These are phyloP conservation scores for Poecile montanus DNA, from an alignment of 2,797 vertebrate species.

Conservation along the genomic window DNA sequence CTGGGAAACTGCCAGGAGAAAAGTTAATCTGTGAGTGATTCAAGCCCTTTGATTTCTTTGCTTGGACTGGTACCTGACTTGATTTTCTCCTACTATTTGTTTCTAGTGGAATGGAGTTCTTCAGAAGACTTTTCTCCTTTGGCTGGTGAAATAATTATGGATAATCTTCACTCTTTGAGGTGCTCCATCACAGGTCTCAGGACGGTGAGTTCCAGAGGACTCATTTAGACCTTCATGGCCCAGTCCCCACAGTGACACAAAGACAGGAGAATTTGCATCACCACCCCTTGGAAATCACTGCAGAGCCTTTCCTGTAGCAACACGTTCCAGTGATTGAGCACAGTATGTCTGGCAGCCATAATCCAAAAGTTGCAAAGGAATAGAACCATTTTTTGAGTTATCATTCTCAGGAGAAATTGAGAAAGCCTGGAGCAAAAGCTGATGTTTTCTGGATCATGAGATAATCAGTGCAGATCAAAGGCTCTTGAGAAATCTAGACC, in stretches of 20 bases:
- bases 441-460: slow-evolving; percentile 52
- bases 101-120: slow-evolving; percentile 93
- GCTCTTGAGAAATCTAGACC: slow-evolving; percentile 56
- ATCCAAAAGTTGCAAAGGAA: slow-evolving; percentile 75
- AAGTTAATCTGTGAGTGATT: neutral
- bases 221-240: neutral
- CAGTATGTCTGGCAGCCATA: slow-evolving; percentile 79
- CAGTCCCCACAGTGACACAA: neutral
- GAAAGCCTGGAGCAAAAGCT: slow-evolving; percentile 65
- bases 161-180: slow-evolving; percentile 87
- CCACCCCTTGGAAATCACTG: slow-evolving; percentile 65
- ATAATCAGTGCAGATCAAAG: slow-evolving; percentile 68
- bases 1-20: neutral
- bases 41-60: neutral
- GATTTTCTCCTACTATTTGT: slow-evolving; percentile 41
- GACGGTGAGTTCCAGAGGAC: slow-evolving; percentile 80
- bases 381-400: slow-evolving; percentile 74
- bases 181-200: slow-evolving; percentile 86
- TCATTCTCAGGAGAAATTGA: slow-evolving; percentile 73
- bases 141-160: slow-evolving; percentile 86
- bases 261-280: slow-evolving; percentile 49
- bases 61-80: neutral
- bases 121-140: slow-evolving; percentile 90
- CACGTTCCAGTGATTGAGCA: slow-evolving; percentile 73
- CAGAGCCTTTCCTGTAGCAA: slow-evolving; percentile 69